phyloP scores from a whole-genome alignment of 2,888 invertebrate species.

The Belgica antarctica region DNA sequence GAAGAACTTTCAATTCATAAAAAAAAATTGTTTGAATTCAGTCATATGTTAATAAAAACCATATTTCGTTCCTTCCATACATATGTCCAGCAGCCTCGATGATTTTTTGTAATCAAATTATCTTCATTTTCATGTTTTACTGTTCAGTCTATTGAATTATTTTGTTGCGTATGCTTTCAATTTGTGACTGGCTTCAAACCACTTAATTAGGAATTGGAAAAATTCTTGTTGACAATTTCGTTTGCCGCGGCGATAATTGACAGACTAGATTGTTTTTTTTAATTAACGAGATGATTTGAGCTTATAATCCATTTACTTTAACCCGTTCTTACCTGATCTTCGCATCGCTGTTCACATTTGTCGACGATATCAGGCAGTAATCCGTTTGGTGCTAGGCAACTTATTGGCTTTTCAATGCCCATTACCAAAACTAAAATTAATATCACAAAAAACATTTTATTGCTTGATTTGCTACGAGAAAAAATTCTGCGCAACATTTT shows the following conservation, averaged over 20 bases:
- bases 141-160: conserved; percentile 36
- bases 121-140: conserved; percentile 4
- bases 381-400: neutral
- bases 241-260: neutral
- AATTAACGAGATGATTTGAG: conserved; percentile 17
- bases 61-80: neutral
- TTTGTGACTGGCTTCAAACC: neutral
- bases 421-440: conserved; percentile 14
- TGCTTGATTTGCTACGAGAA: conserved; percentile 26
- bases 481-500: conserved; percentile 39
- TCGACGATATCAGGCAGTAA: conserved; percentile 19
- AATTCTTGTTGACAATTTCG: neutral
- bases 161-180: conserved; percentile 32
- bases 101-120: conserved; percentile 39
- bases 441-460: conserved; percentile 33
- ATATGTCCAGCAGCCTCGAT: conserved; percentile 6
- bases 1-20: no score
- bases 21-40: neutral
- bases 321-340: conserved; percentile 30
- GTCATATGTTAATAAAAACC: no score
- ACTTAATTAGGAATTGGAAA: conserved; percentile 29
- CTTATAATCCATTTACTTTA: neutral
- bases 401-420: neutral
- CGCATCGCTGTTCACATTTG: conserved; percentile 36
- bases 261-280: neutral